Percentiles rank a stretch among this genome's conserved stretches.
phyloP scores from a whole-genome alignment of 1,140 invertebrate genomes.

The silkworm (Bombyx mori) region ASM3026992v2 NC_085107.1:6893501-6894000 shows the following conservation, averaged over 20 bases:
- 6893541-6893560: conserved; percentile 33
- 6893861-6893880: conserved; percentile 18
- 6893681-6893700: conserved; percentile 45
- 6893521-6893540: conserved; percentile 23
- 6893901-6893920: neutral
- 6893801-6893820: neutral
- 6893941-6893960: conserved; percentile 21
- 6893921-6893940: conserved; percentile 24
- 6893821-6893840: neutral
- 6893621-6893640: conserved; percentile 46
- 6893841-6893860: conserved; percentile 9
- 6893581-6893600: conserved; percentile 47
- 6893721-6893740: conserved; percentile 15
- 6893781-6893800: neutral
- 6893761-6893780: neutral
- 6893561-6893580: conserved; percentile 44
- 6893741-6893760: too few relatives aligned
- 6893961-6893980: conserved; percentile 22
- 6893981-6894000: conserved; percentile 14
- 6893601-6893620: conserved; percentile 48
- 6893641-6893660: conserved; percentile 48
- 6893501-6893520: too few relatives aligned
- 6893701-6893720: conserved; percentile 22
- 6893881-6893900: conserved; percentile 4
- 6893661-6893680: conserved; percentile 23